These are phyloP conservation scores for Mustela nigripes DNA, from an alignment of 2,113 vertebrate species.

Conservation along the genomic window DNA sequence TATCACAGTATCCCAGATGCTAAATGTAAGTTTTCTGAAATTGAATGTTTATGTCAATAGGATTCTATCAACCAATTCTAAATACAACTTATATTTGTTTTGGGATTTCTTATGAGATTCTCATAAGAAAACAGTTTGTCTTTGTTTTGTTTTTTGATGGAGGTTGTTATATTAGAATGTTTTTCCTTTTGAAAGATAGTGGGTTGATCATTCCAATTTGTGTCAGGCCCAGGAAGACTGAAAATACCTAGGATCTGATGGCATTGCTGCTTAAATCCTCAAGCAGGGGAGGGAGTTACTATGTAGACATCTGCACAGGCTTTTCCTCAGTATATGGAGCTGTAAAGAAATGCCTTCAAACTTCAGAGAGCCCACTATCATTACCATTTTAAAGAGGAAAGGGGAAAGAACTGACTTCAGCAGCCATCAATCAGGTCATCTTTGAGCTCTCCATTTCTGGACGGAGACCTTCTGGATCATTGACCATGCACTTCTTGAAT, in stretches of 20 bases:
- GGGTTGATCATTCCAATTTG: conserved; percentile 63
- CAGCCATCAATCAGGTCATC: conserved; percentile 73
- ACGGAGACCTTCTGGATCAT: conserved; percentile 74
- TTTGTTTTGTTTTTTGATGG: conserved; percentile 56
- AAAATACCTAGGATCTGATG: conserved; percentile 72
- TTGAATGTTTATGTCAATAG: conserved; percentile 16
- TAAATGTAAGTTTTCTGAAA: conserved; percentile 92
- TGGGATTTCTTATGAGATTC: neutral
- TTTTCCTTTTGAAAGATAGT: conserved; percentile 74
- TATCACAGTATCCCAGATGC: conserved; percentile 94
- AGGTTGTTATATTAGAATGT: conserved; percentile 65
- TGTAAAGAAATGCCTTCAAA: conserved; percentile 71
- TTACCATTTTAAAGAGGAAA: conserved; percentile 74
- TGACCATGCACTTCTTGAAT: conserved; percentile 75
- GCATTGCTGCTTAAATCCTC: conserved; percentile 67
- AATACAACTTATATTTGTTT: conserved; percentile 48
- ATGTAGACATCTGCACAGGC: conserved; percentile 69
- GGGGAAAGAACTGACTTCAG: conserved; percentile 73
- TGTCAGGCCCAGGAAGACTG: conserved; percentile 76
- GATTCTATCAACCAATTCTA: conserved; percentile 6
- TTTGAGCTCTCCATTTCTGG: conserved; percentile 76
- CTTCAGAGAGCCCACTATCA: conserved; percentile 70
- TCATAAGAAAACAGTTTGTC: conserved; percentile 55
- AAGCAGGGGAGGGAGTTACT: conserved; percentile 67
- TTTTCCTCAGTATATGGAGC: conserved; percentile 72